A percentile compares a stretch with the other conserved stretches of the same genome.
These are phyloP conservation scores for Eueides isabella DNA, from an alignment of 1,140 invertebrate genomes.

Conservation along the genomic window DNA sequence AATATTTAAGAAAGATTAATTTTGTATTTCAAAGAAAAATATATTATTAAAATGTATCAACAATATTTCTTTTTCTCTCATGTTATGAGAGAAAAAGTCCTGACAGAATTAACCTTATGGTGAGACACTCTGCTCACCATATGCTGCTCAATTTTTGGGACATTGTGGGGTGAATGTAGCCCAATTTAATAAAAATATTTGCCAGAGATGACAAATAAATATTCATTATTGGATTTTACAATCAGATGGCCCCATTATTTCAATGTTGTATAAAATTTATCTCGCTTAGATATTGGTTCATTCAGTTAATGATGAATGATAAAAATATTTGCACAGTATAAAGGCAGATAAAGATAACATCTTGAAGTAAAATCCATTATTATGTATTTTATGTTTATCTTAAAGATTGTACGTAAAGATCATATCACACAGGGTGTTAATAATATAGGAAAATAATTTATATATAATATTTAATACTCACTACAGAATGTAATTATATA, in stretches of 20 bases:
- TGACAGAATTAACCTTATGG: no score
- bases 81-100: no score
- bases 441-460: background rate
- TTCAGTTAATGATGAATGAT: background rate
- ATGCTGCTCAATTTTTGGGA: no score
- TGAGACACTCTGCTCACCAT: no score
- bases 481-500: background rate
- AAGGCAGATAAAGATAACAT: conserved; percentile 5
- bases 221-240: no score
- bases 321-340: conserved; percentile 5
- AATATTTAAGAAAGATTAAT: background rate
- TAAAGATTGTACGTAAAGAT: background rate
- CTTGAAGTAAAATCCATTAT: background rate
- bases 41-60: no score
- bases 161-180: no score
- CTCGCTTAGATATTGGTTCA: background rate
- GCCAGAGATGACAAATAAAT: no score
- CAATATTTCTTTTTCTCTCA: no score
- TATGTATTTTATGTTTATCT: conserved; percentile 9
- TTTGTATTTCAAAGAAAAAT: no score
- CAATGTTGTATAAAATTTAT: background rate
- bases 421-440: background rate
- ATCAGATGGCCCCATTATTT: background rate
- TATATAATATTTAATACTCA: background rate
- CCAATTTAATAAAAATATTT: no score